Conservation (phyloP, 2,888 invertebrate genomes). For the Megastigmus dorsalis region DNA sequence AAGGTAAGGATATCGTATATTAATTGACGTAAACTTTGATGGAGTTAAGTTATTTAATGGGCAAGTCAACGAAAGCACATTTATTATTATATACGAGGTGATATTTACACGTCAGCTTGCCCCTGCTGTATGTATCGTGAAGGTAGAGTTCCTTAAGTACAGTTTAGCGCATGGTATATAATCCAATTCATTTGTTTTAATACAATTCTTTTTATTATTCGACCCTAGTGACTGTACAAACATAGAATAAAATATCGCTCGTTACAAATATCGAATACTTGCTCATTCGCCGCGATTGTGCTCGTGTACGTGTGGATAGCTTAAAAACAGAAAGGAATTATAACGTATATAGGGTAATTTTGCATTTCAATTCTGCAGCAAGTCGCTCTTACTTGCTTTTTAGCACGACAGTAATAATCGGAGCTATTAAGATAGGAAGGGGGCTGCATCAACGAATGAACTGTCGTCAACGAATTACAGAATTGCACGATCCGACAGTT, state of each 20-base stretch:
- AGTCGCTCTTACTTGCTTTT: too few relatives aligned
- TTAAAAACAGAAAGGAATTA: slow-evolving; percentile 9
- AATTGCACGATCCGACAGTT: slow-evolving; percentile 41
- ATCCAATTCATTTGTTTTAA: slow-evolving; percentile 29
- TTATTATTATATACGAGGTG: slow-evolving; percentile 52
- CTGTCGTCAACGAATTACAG: slow-evolving; percentile 22
- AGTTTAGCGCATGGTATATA: slow-evolving; percentile 46
- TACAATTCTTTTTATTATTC: slow-evolving; percentile 35
- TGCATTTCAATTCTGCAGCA: too few relatives aligned
- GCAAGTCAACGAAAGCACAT: slow-evolving; percentile 55
- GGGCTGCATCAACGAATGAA: too few relatives aligned
- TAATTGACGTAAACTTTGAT: background rate
- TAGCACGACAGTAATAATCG: too few relatives aligned
- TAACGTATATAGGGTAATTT: slow-evolving; percentile 15
- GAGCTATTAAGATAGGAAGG: too few relatives aligned
- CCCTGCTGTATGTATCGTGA: slow-evolving; percentile 47
- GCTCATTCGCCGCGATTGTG: slow-evolving; percentile 19
- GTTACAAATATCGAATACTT: slow-evolving; percentile 47
- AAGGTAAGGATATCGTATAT: slow-evolving; percentile 10
- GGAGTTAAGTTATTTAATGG: slow-evolving; percentile 46
- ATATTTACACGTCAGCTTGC: slow-evolving; percentile 54
- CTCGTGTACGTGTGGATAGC: too few relatives aligned
- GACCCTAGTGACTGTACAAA: slow-evolving; percentile 55
- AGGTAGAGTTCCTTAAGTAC: slow-evolving; percentile 44
- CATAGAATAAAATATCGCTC: slow-evolving; percentile 52